Evolutionary conservation across 1,140 invertebrate species (phyloP), one percentile per base, ranked within the genome.

Genomic region (Agrypnia vestita): DNA sequence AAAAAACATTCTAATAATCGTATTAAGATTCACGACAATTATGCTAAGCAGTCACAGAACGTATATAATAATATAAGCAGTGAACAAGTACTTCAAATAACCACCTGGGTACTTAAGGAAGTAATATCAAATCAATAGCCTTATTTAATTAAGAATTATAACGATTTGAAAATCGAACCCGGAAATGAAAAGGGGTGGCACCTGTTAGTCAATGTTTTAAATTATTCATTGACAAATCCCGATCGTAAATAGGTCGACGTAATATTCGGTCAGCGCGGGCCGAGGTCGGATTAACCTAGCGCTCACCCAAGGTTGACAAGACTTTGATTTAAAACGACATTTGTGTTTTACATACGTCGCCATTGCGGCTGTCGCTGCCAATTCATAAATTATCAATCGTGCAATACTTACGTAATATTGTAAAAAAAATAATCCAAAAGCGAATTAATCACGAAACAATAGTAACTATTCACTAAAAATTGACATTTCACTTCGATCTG

Each of bases 341-440:
- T 51, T 13, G n/a, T 51, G 11, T 13, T 15, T 13, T 51, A 51
- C 49, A 6, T 3, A 35, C 6, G 25, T 35, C 25, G 25, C 25
- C 25, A 35, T 35, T 35, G 25, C 25, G 25, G 25, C 25, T 35
- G 25, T 35, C 25, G 1, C 6, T 35, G n/a, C 11, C 11, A 51
- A 13, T 43, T 64, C n/a, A 43, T 35, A 35, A 13, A 13, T 64
- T n/a, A 64, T 12, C 4, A 64, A 64, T 13, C 11, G 0, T 43
- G 25, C 25, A 35, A 35, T 64, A 64, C 61, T 64, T 64, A 64
- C 61, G 25, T 64, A 64, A 64, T 64, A 64, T 21, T 62, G 61
- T 64, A 13, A 25, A 35, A 64, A 43, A 64, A 64, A 7, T n/a
- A 64, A 51, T 51, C 49, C 49, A 51, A 51, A 15, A 25, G 8